Evolutionary conservation across 2,113 vertebrate species (phyloP).

Genomic region (Columbina picui): DNA sequence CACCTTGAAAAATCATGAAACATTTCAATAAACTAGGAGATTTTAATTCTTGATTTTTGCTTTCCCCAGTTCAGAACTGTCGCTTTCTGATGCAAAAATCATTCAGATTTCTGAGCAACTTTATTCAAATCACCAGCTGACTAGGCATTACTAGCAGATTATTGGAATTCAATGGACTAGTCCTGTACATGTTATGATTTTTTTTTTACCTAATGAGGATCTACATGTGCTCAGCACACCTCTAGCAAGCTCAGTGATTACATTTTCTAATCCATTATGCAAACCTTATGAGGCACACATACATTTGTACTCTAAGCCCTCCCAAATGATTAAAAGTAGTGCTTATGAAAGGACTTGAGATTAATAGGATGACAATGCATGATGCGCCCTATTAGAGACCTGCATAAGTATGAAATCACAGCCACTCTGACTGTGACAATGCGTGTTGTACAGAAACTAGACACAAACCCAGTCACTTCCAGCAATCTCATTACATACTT

Average conservation of each 20-base stretch:
- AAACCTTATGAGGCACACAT: neutral
- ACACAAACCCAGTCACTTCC: neutral
- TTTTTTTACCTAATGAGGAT: neutral
- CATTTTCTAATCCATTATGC: neutral
- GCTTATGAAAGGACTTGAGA: constrained; percentile 21
- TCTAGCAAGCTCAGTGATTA: neutral
- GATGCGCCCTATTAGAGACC: neutral
- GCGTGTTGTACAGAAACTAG: constrained; percentile 2
- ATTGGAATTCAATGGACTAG: neutral
- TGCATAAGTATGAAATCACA: neutral
- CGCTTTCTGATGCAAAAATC: neutral
- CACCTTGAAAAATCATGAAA: neutral
- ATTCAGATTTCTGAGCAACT: neutral
- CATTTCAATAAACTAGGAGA: neutral
- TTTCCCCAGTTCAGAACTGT: neutral
- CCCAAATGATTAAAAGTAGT: constrained; percentile 8
- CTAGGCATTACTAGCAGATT: neutral
- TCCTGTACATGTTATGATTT: neutral
- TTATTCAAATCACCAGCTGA: neutral
- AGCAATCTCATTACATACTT: neutral
- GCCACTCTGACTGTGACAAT: neutral
- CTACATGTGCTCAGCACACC: neutral
- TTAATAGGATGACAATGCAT: constrained; percentile 32
- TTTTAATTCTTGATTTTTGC: neutral
- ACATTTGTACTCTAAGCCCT: neutral